Conservation (phyloP, 1,140 invertebrate species). For the Diabrotica virgifera region DNA sequence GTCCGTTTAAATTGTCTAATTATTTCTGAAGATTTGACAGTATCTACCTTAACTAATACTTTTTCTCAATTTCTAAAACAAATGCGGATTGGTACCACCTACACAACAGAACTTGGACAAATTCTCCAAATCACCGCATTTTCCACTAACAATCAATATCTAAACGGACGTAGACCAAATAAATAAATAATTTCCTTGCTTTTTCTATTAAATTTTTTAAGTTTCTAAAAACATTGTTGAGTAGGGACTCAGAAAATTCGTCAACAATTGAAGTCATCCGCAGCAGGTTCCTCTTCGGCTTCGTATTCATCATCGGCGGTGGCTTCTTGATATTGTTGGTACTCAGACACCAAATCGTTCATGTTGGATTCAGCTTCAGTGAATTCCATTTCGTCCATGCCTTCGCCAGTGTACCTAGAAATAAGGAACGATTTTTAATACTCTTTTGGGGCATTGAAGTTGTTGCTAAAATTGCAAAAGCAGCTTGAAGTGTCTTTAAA, state of each 20-base stretch:
- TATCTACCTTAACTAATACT: background rate
- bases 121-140: background rate
- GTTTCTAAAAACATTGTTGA: background rate
- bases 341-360: constrained; percentile 87
- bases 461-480: no score
- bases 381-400: constrained; percentile 85
- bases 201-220: background rate
- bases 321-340: constrained; percentile 90
- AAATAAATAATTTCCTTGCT: background rate
- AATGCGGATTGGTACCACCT: background rate
- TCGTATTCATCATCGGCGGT: constrained; percentile 79
- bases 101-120: background rate
- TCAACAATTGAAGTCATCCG: constrained; percentile 20
- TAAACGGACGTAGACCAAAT: background rate
- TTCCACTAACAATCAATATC: background rate
- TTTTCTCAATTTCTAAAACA: background rate
- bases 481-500: no score
- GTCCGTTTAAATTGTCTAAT: no score
- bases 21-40: no score
- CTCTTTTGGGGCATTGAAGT: no score
- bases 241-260: background rate
- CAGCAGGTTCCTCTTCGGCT: constrained; percentile 60
- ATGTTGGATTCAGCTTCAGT: constrained; percentile 79
- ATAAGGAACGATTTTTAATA: no score
- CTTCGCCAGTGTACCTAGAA: constrained; percentile 63